Evolutionary conservation across 2,797 vertebrate genomes (phyloP).

Genomic region (Capromys pilorides): DNA sequence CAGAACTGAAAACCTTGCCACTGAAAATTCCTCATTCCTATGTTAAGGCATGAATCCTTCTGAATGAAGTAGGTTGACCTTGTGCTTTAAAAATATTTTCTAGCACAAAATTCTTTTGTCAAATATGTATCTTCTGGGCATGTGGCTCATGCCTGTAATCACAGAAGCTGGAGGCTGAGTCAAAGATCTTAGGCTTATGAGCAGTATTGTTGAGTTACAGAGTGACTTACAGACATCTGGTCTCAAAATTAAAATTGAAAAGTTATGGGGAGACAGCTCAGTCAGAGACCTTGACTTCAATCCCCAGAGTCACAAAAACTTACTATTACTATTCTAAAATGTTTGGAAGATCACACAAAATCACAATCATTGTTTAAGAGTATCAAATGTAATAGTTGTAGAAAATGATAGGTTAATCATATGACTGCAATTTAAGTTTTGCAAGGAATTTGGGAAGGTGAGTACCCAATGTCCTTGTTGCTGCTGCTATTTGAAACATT

Average conservation of each 20-base stretch:
- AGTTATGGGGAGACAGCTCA: neutral
- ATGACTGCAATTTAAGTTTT: neutral
- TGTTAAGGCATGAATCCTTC: neutral
- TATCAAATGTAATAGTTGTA: neutral
- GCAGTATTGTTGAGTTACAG: neutral
- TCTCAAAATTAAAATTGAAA: neutral
- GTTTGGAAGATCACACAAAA: neutral
- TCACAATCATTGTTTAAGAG: neutral
- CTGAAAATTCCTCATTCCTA: neutral
- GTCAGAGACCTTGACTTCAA: neutral
- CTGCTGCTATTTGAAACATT: neutral
- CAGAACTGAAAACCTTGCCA: neutral
- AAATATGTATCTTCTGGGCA: neutral
- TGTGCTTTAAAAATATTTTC: neutral
- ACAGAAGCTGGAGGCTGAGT: neutral
- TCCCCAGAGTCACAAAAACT: neutral
- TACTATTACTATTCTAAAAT: neutral
- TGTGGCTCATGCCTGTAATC: neutral
- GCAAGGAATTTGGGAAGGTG: neutral
- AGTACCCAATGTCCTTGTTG: rapidly evolving
- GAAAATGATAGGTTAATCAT: neutral
- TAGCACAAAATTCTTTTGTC: neutral
- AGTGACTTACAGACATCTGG: neutral
- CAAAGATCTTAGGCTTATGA: neutral
- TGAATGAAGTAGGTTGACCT: neutral